Conservation (phyloP, 2,888 invertebrate species). For the Tinea semifulvella region DNA sequence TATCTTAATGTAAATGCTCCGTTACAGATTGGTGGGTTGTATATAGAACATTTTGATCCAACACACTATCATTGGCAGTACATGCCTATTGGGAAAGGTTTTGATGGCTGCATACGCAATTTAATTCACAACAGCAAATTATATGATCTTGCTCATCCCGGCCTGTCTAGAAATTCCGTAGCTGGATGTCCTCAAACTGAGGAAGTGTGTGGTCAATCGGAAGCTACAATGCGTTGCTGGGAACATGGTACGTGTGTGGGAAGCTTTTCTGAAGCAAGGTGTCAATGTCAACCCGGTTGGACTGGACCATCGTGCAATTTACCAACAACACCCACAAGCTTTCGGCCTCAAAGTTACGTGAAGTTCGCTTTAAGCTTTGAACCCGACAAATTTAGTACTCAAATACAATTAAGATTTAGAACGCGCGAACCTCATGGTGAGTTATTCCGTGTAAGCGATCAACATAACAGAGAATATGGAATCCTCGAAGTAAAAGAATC, state of each 20-base stretch:
- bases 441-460: slow-evolving; percentile 92
- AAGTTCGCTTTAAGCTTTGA: slow-evolving; percentile 95
- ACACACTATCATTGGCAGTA: slow-evolving; percentile 91
- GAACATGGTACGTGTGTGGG: slow-evolving; percentile 96
- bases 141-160: slow-evolving; percentile 95
- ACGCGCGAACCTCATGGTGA: slow-evolving; percentile 94
- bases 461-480: slow-evolving; percentile 93
- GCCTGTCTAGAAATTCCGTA: slow-evolving; percentile 83
- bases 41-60: slow-evolving; percentile 89
- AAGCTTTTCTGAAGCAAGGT: slow-evolving; percentile 86
- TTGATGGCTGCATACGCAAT: slow-evolving; percentile 96
- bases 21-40: slow-evolving; percentile 92
- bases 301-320: slow-evolving; percentile 89
- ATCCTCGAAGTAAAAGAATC: slow-evolving; percentile 92
- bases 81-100: slow-evolving; percentile 88
- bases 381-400: slow-evolving; percentile 90
- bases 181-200: slow-evolving; percentile 95
- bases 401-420: slow-evolving; percentile 92
- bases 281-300: slow-evolving; percentile 96
- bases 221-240: slow-evolving; percentile 86
- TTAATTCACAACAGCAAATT: slow-evolving; percentile 94
- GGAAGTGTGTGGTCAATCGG: slow-evolving; percentile 88
- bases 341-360: slow-evolving; percentile 94
- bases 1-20: slow-evolving; percentile 96
- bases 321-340: slow-evolving; percentile 89